Evolutionary conservation across 2,888 invertebrate species (phyloP), one percentile per base, ranked within the genome.

Genomic region (Polymixis lichenea): DNA sequence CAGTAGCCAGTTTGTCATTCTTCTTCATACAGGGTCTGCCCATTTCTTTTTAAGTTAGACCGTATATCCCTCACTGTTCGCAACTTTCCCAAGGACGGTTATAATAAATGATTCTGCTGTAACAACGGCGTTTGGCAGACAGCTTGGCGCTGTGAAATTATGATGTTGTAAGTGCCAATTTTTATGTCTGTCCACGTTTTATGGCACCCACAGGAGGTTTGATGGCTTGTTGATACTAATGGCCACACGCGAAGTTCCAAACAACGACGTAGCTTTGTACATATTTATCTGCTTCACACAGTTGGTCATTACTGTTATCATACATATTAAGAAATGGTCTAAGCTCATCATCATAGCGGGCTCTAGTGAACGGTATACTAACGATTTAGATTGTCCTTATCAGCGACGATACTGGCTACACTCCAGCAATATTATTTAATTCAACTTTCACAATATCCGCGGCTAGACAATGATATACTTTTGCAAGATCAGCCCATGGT

Each of bases 151-250:
- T 75, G 61, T 65, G 51, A 60, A 60, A 55, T 80, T 74, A 84
- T 70, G 53, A 60, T 53, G 61, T 75, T 74, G 74, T 75, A 62
- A 84, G 38, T 61, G 75, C 74, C 69, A 80, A 62, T 74, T 75
- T 84, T 84, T 84, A 71, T 75, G 72, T 69, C 64, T 82, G 32
- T 25, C 58, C 13, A 17, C 55, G 55, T 68, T 82, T 83, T 51
- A 79, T 49, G 49, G 64, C 67, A 55, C 55, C 43, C 58, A 43
- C 58, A 32, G 22, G 49, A 66, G 22, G 9, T 79, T 83, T 55
- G 11, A 65, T 53, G 6, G n/a, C 38, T 67, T 67, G 28, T 74
- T 60, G 62, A 49, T 56, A 43, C 53, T 38, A 32, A 73, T 46
- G 32, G 15, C 46, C 4, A 9, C 38, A 65, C 11, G n/a, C n/a